phyloP scores from a whole-genome alignment of 1,140 invertebrate species.

The Polyergus mexicanus region DNA sequence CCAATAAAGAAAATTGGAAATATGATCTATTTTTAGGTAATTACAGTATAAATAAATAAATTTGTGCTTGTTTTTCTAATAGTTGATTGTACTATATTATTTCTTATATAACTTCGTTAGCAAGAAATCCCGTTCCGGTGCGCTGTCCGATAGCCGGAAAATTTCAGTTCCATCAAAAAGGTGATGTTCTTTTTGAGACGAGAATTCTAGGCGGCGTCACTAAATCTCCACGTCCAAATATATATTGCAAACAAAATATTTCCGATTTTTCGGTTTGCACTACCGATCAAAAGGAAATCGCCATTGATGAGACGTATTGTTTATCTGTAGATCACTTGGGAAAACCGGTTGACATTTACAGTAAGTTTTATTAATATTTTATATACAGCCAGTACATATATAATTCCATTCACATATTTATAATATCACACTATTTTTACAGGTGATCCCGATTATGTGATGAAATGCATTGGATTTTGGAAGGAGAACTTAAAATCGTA shows the following conservation, averaged over 20 bases:
- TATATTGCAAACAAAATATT: slow-evolving; percentile 97
- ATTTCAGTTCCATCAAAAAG: slow-evolving; percentile 96
- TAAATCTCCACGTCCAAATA: slow-evolving; percentile 95
- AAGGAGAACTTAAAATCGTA: slow-evolving; percentile 99
- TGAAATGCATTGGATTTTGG: slow-evolving; percentile 99
- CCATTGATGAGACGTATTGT: slow-evolving; percentile 98
- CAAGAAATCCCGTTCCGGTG: slow-evolving; percentile 96
- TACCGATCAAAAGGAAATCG: slow-evolving; percentile 96
- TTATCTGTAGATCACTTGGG: slow-evolving; percentile 98
- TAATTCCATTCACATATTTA: slow-evolving; percentile 10
- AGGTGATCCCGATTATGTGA: slow-evolving; percentile 97
- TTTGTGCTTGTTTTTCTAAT: background rate
- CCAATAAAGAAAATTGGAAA: slow-evolving; percentile 94
- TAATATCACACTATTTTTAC: slow-evolving; percentile 51
- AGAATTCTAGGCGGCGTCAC: slow-evolving; percentile 98
- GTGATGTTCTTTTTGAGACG: slow-evolving; percentile 95
- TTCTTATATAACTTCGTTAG: slow-evolving; percentile 85
- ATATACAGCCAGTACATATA: slow-evolving; percentile 19
- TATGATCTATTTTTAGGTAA: slow-evolving; percentile 94
- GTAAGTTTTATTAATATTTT: slow-evolving; percentile 84
- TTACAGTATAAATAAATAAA: slow-evolving; percentile 56
- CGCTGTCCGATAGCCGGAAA: slow-evolving; percentile 98
- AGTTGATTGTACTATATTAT: background rate
- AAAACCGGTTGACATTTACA: slow-evolving; percentile 97
- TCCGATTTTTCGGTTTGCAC: slow-evolving; percentile 98